These are phyloP conservation scores for Drosophila nigromelanica DNA, from an alignment of 1,140 invertebrate genomes.

Conservation along the genomic window DNA sequence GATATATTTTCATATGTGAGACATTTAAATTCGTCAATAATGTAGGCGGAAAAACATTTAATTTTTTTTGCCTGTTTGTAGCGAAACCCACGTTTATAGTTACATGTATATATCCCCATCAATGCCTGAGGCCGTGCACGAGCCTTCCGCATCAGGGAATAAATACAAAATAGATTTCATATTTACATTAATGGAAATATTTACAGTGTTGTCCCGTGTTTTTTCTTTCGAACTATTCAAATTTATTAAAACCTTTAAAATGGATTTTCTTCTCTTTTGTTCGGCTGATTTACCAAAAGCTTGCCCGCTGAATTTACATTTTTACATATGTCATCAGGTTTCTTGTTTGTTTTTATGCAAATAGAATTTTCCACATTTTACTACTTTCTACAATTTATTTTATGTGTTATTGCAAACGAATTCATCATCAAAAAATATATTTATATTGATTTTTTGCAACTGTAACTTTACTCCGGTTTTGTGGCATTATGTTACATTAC, in stretches of 20 bases:
- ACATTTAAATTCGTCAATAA: constrained; percentile 38
- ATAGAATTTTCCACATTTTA: constrained; percentile 35
- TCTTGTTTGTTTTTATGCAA: constrained; percentile 61
- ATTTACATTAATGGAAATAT: constrained; percentile 27
- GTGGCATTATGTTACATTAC: background rate
- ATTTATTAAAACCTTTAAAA: constrained; percentile 23
- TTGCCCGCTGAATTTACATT: constrained; percentile 23
- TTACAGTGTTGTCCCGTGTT: constrained; percentile 1
- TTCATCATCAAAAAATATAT: background rate
- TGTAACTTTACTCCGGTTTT: too few relatives aligned
- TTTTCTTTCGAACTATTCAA: constrained; percentile 10
- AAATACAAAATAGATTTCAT: constrained; percentile 42
- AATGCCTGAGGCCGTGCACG: constrained; percentile 15
- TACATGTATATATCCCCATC: background rate
- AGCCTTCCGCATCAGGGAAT: constrained; percentile 17
- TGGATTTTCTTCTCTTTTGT: constrained; percentile 10
- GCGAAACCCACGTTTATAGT: constrained; percentile 1
- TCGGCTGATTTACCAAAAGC: constrained; percentile 9
- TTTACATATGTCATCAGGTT: constrained; percentile 3
- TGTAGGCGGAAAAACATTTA: constrained; percentile 26
- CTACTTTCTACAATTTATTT: constrained; percentile 21
- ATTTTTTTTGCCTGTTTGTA: constrained; percentile 9
- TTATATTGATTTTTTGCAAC: background rate
- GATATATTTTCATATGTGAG: constrained; percentile 25
- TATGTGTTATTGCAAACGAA: constrained; percentile 3